These are phyloP conservation scores for Orchesellides sinensis DNA, from an alignment of 2,888 invertebrate genomes.

Conservation along the genomic window DNA sequence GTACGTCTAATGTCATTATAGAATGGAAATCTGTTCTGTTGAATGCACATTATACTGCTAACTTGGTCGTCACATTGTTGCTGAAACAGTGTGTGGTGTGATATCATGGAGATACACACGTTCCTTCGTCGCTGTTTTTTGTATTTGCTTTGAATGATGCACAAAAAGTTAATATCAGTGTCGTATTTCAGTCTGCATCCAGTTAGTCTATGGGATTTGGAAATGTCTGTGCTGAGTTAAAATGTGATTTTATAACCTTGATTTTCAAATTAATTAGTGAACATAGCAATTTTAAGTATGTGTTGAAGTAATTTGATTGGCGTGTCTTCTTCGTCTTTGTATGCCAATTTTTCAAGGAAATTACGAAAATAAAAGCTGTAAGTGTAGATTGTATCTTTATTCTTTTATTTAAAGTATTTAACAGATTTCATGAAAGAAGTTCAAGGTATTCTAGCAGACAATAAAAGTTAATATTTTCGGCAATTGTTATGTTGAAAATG, in stretches of 20 bases:
- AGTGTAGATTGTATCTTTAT: too few species aligned
- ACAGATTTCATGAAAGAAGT: too few species aligned
- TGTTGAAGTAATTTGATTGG: slow-evolving; percentile 14
- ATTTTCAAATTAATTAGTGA: slow-evolving; percentile 18
- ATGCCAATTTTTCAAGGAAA: too few species aligned
- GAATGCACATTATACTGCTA: slow-evolving; percentile 11
- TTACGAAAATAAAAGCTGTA: too few species aligned
- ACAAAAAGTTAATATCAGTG: not conserved
- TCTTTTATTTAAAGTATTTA: too few species aligned
- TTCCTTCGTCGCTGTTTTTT: too few species aligned
- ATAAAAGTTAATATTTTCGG: too few species aligned
- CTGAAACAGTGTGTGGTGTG: slow-evolving; percentile 17
- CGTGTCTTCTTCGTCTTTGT: too few species aligned
- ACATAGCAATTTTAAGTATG: not conserved
- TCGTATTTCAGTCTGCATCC: not conserved
- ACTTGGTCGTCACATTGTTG: slow-evolving; percentile 61
- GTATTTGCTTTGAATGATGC: too few species aligned
- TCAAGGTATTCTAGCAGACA: too few species aligned
- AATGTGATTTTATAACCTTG: slow-evolving; percentile 45
- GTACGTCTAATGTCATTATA: slow-evolving; percentile 43
- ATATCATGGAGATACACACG: too few species aligned
- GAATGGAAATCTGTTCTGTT: slow-evolving; percentile 27
- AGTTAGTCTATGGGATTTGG: slow-evolving; percentile 8
- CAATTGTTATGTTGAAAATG: too few species aligned
- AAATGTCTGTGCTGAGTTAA: not conserved